Percentiles rank a stretch among this genome's conserved stretches.
Evolutionary conservation across 1,140 invertebrate species (phyloP).

Genomic region (Cydia amplana): DNA sequence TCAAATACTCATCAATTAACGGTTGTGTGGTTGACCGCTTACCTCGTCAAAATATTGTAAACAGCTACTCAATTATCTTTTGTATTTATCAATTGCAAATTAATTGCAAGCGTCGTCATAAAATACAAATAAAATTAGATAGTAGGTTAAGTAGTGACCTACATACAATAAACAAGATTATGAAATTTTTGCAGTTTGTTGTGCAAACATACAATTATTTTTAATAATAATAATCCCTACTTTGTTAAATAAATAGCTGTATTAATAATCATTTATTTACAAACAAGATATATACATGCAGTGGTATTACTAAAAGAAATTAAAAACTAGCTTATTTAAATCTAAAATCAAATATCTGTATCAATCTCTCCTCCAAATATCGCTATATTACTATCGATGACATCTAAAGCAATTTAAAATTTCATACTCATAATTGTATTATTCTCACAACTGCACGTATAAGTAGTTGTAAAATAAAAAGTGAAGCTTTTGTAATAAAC

Average conservation of each 20-base stretch:
- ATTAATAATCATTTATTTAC: too few species aligned
- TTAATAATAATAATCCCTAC: too few species aligned
- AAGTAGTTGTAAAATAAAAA: background rate
- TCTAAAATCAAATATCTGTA: too few species aligned
- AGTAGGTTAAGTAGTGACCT: background rate
- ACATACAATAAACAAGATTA: background rate
- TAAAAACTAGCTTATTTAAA: too few species aligned
- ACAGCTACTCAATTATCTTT: background rate
- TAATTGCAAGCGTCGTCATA: background rate
- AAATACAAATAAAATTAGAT: background rate
- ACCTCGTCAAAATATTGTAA: constrained; percentile 33
- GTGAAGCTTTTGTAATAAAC: constrained; percentile 23
- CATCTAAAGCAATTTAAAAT: too few species aligned
- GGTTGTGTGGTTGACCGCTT: constrained; percentile 58
- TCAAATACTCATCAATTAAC: constrained; percentile 66
- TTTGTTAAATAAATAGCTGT: too few species aligned
- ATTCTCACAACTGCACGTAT: background rate
- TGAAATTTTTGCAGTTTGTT: background rate
- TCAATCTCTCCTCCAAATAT: too few species aligned
- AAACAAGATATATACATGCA: too few species aligned
- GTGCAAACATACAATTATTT: background rate
- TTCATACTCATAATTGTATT: too few species aligned
- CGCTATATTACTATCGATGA: too few species aligned
- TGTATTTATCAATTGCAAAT: constrained; percentile 37
- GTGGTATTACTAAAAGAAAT: too few species aligned